Base-by-base conservation (phyloP, 2,888 invertebrate species). In the Spilosoma lubricipeda region DNA sequence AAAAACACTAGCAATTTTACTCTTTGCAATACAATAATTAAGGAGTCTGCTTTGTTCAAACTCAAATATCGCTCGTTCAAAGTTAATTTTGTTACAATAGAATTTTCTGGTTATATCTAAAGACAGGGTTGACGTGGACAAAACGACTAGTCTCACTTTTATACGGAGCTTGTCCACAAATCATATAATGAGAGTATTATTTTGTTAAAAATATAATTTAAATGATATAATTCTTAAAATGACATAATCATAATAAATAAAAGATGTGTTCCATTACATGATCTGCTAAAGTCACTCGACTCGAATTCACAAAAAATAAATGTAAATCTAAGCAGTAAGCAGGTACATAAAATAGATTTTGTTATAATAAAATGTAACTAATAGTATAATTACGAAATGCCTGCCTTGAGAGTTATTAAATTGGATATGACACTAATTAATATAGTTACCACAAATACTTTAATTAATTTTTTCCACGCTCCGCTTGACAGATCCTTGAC, bases 401-500 rank as follows among this genome's bases (percentile, higher is more conserved):
- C 67, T 56, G 39, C 74, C 71, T 71, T 71, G 71, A 71, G 67
- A 59, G 70, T 48, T 45, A n/a, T 27, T 67, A 52, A 56, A 70
- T 33, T 20, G 45, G 23, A 48, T 78, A 73, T 75, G 70, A 76
- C 74, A 67, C 56, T 70, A 78, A 80, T 80, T 73, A 75, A 65
- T 77, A 75, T 39, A 56, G 36, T 59, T 67, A 42, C n/a, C 42
- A 56, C 66, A 15, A 72, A 65, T 70, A 67, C 30, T 27, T 72
- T 79, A 83, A 45, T 74, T 79, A 72, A 33, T 74, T 5, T 71
- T 74, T 71, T 67, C 70, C 71, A 82, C 82, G 82, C 73, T 82
- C 74, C 69, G 71, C 63, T 81, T 77, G 52, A n/a, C 20, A 33
- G 33, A 65, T 36, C 82, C 82, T 84, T 84, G 80, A 76, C 77